Percentiles rank a stretch among this genome's conserved stretches.
These are phyloP conservation scores for Tenthredo amoena DNA, from an alignment of 2,888 invertebrate genomes.

Conservation along the genomic window DNA sequence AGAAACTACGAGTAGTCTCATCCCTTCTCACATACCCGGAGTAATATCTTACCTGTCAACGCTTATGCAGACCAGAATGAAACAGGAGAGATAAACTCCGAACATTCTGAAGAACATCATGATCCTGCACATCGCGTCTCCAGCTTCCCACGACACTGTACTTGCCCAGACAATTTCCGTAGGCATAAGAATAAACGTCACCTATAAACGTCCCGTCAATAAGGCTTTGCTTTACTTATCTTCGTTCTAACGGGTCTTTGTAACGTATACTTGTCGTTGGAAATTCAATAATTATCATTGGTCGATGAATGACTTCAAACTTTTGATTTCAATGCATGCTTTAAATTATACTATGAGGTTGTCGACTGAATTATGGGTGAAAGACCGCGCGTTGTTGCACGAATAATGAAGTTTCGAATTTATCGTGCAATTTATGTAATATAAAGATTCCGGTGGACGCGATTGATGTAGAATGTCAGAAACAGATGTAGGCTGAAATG, in stretches of 20 bases:
- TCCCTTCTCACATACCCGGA: neutral
- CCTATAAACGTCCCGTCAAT: constrained; percentile 79
- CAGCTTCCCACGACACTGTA: constrained; percentile 93
- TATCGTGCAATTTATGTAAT: neutral
- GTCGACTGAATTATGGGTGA: neutral
- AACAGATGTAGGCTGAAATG: neutral
- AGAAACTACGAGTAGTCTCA: neutral
- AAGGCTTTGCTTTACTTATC: neutral
- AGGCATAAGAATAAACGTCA: constrained; percentile 94
- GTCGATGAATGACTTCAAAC: neutral
- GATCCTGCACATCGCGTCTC: constrained; percentile 90
- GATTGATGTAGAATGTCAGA: neutral
- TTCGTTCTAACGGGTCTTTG: too few species aligned
- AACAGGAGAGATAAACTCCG: constrained; percentile 92
- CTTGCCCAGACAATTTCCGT: constrained; percentile 93
- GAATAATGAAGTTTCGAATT: neutral
- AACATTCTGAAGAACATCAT: constrained; percentile 94
- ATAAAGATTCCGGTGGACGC: neutral
- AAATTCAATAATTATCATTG: neutral
- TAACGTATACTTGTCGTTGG: neutral
- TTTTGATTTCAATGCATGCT: neutral
- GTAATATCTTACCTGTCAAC: constrained; percentile 85
- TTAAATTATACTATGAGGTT: neutral
- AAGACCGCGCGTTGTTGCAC: neutral
- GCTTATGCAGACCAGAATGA: constrained; percentile 93